Evolutionary conservation across 92 coral and sea anemone genomes (phyloP), one percentile per base, ranked within the genome.

Genomic region (Palythoa grandiflora): DNA sequence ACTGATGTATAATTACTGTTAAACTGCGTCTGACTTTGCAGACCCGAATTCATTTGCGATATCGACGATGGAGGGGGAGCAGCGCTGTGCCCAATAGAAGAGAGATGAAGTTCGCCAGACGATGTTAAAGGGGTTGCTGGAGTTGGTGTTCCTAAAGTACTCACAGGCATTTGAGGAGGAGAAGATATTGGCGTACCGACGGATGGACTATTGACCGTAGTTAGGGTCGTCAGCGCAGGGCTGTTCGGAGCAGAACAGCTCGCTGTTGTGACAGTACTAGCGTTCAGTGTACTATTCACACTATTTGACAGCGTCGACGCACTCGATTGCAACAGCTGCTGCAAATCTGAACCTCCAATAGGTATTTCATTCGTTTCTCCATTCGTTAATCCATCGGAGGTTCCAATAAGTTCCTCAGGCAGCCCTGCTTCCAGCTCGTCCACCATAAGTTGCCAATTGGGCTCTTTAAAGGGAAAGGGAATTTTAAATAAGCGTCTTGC

Each of bases 321-420:
- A 92, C 90, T 97, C 93, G 98, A 91, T 92, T 97, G 97, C 94
- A 97, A 91, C 85, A 97, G 91, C 85, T 96, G 99, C 90, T 97
- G 99, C 96, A 97, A 95, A 92, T 94, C 93, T 84, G 94, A 85
- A 88, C 93, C 83, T 83, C 91, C 91, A 68, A 90, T 91, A 83
- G 93, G 94, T 81, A 90, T 89, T 86, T 97, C 99, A 90, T 94
- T 98, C 84, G 97, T 79, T 87, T 97, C 97, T 80, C 99, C 99
- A 85, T 97, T 97, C 75, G 94, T 92, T 84, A 93, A 86, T 77
- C 93, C 96, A 53, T 95, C 96, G 71, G 94, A 85, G 75, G 88
- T 88, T 76, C 90, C 96, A 76, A 93, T 90, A 79, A 94, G 94
- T 92, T 97, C 99, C 91, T 95, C 99, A 68, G 99, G 99, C 83